Base-by-base conservation (phyloP, 1,140 invertebrate species). In the Trissolcus basalis region DNA sequence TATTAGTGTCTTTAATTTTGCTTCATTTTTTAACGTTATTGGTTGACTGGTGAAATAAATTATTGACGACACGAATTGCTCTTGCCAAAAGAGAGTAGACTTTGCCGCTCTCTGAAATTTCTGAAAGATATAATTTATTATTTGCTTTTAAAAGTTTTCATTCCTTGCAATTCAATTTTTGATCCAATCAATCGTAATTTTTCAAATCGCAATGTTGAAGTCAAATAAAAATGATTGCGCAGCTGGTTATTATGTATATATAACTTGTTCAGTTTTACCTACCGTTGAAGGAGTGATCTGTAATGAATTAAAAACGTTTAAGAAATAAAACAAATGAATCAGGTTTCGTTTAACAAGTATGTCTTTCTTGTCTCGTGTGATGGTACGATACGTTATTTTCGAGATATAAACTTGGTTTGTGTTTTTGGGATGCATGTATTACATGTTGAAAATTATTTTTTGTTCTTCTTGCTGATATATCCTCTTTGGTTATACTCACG, bases 401-500 rank as follows among this genome's bases (percentile, higher is more conserved):
- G 2, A n/a, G 19, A 3, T 27, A 27, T 3, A 27, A 58, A 53
- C 58, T 60, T 75, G 75, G 65, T 77, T 41, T 75, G 80, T 78
- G 76, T 75, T 58, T 71, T 70, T 44, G 49, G 68, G 19, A 27
- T 27, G 19, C 19, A 72, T 81, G 65, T 50, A 77, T 74, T 51
- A 77, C 45, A 69, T 78, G 61, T 54, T 63, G 19, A 27, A 27
- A 65, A 65, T 78, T 74, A 67, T 68, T 79, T 35, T 53, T 68
- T 80, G 77, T 78, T 82, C 74, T 79, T 80, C 70, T 77, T 79
- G 70, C 77, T 75, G 54, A 60, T 73, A 69, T 76, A 67, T 64
- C 60, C 71, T 61, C 61, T 78, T 76, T 74, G 43, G 63, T 64
- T 68, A 79, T 83, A 84, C 82, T 84, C 79, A 81, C 80, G 77